Evolutionary conservation across 2,888 invertebrate species (phyloP), one percentile per base, ranked within the genome.

Genomic region (Cantharis rufa): DNA sequence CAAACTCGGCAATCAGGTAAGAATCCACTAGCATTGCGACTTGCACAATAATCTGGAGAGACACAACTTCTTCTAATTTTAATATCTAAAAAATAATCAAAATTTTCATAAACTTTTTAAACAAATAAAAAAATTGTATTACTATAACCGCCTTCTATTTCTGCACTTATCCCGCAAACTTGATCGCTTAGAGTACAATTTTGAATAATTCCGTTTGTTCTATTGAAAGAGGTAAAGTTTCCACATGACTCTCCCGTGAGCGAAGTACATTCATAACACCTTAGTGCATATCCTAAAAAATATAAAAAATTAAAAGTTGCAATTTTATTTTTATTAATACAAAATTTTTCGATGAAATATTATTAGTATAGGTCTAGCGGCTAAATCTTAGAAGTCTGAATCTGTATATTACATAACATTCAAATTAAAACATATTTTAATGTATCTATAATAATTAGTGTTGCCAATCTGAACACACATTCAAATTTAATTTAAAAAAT

Each of bases 21-120:
- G 0, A n/a, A n/a, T 2, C 0, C 0, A 1, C 1, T 48, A 4
- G 0, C 2, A 1, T n/a, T 48, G 1, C n/a, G 5, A 7, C 0
- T 7, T n/a, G 7, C 0, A 48, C 48, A 48, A 48, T 7, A 48
- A 48, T 48, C 5, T 7, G 13, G 0, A 48, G n/a, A 4, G 13
- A n/a, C 64, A 10, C 64, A 66, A 18, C 64, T 13, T 66, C 64
- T 66, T 66, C 13, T 66, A 13, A 24, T 66, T 21, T 66, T 66
- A 2, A 9, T 15, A 5, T 24, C 16, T 18, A 18, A 18, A 21
- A 66, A 24, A n/a, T 21, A 66, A 24, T n/a, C 5, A 13, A 21
- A 66, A 3, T n/a, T 21, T 1, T 21, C 1, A 5, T 13, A 24
- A 18, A 13, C n/a, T 18, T 18, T 18, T 11, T 13, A 64, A n/a